Evolutionary conservation across 2,888 invertebrate species (phyloP), one percentile per base, ranked within the genome.

Genomic region (Drosophila putrida): DNA sequence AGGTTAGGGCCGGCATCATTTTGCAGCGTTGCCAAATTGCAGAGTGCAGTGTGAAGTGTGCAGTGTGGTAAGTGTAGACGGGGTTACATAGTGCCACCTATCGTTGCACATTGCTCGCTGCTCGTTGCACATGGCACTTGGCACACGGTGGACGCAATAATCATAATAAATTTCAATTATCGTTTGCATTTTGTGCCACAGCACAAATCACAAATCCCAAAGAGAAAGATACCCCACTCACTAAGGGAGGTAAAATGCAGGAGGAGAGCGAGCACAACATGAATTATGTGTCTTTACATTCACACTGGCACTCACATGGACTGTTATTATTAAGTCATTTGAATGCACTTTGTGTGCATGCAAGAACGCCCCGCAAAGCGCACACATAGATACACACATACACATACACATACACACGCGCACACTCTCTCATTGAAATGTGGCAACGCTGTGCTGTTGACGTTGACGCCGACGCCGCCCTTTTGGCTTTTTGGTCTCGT

Each of bases 161-260:
- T 91, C 90, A 90, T 89, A 91, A 91, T 91, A 91, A 91, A 91
- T 91, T 90, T 91, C 91, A 91, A 91, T 91, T 91, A 91, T 81
- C 82, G 80, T 80, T 86, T 82, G 85, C 84, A 80, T 80, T 79
- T 71, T 71, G 33, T 49, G 54, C 53, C 73, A 60, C 71, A 72
- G 71, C 72, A 78, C 75, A 72, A 79, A 75, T 78, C 78, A 79
- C 65, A 70, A 50, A 69, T 50, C 54, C 58, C 41, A 31, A 44
- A 44, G 36, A 8, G 27, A 35, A n/a, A 15, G 15, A 33, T 25
- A 55, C 25, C n/a, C 13, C 41, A 47, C 13, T 6, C 20, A 4
- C 35, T n/a, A 11, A 15, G 36, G 5, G 13, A 50, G 47, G 4
- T 44, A 20, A 11, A n/a, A 33, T 20, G 35, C 15, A 31, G 44